Evolutionary conservation across 1,140 invertebrate species (phyloP), one percentile per base, ranked within the genome.

Genomic region (Lepeophtheirus salmonis): DNA sequence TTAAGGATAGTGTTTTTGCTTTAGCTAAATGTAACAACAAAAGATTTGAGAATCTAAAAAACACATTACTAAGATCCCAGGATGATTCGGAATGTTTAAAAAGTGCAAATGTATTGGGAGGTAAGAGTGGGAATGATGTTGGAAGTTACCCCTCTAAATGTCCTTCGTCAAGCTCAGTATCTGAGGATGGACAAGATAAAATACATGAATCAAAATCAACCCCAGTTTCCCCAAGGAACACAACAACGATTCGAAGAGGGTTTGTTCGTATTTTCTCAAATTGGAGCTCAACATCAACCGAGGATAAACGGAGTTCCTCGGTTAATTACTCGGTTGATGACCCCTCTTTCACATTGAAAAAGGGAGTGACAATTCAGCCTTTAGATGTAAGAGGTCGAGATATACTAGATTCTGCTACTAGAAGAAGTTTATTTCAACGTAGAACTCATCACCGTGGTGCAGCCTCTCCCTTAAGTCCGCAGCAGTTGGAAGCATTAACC

Each of bases 1-100:
- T 41, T n/a, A 41, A n/a, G n/a, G 30, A 41, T 10, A 41, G 30
- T n/a, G 30, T 41, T 41, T 6, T 41, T 6, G 30, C 30, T 10
- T n/a, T 41, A 10, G 30, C 30, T 10, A 41, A 41, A n/a, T 6
- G 6, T 6, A 41, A 41, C 30, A 41, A 41, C n/a, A 83, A 83
- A 69, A 89, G 89, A 67, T 86, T 89, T 69, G 82, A 84, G 1
- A 89, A 85, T 2, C 72, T 89, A 4, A 21, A n/a, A 21, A 60
- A 21, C 17, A 41, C 23, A 22, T 3, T 26, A 48, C 21, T 25
- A 20, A 10, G 54, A 25, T 4, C 14, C 10, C 18, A 12, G 3
- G 20, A 52, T 4, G 20, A 6, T 52, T 52, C 14, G 12, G 50
- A 13, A 78, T 80, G 17, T 41, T 6, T 10, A 41, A n/a, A 41